Conservation (phyloP, 2,888 invertebrate species). For the Drosophila rellima region DNA sequence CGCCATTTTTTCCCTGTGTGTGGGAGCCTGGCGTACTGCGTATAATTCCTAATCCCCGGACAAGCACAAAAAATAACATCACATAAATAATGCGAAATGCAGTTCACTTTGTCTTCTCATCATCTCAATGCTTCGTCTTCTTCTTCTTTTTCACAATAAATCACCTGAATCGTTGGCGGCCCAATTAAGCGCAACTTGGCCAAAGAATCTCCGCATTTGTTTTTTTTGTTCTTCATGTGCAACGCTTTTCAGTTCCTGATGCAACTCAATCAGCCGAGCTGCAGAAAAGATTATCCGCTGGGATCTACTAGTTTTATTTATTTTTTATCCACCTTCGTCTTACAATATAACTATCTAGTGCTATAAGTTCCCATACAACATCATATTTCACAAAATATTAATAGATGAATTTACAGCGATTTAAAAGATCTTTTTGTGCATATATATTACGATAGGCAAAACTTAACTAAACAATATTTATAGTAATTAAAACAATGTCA, state of each 20-base stretch:
- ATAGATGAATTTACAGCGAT: too few relatives aligned
- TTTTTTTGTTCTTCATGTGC: slow-evolving; percentile 14
- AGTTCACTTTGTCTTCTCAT: slow-evolving; percentile 33
- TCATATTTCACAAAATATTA: too few relatives aligned
- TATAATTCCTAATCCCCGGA: slow-evolving; percentile 80
- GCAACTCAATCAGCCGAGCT: slow-evolving; percentile 50
- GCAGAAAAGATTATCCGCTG: slow-evolving; percentile 1
- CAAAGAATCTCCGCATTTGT: slow-evolving; percentile 17
- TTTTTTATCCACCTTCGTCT: too few relatives aligned
- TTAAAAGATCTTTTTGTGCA: too few relatives aligned
- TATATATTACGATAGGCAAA: too few relatives aligned
- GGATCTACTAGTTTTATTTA: too few relatives aligned
- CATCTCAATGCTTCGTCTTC: slow-evolving; percentile 32
- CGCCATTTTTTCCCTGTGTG: slow-evolving; percentile 18
- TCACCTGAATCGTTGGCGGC: slow-evolving; percentile 64
- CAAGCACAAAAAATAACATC: slow-evolving; percentile 72
- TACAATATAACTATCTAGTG: too few relatives aligned
- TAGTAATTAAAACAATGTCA: too few relatives aligned
- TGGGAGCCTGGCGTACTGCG: slow-evolving; percentile 44
- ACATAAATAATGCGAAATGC: slow-evolving; percentile 73
- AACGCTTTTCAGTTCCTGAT: slow-evolving; percentile 30
- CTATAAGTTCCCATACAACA: too few relatives aligned
- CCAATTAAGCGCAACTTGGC: slow-evolving; percentile 71
- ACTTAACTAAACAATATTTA: too few relatives aligned
- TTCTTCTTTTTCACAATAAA: slow-evolving; percentile 69